These are phyloP conservation scores for Mastacembelus armatus DNA, from an alignment of 2,797 vertebrate genomes.

Conservation along the genomic window DNA sequence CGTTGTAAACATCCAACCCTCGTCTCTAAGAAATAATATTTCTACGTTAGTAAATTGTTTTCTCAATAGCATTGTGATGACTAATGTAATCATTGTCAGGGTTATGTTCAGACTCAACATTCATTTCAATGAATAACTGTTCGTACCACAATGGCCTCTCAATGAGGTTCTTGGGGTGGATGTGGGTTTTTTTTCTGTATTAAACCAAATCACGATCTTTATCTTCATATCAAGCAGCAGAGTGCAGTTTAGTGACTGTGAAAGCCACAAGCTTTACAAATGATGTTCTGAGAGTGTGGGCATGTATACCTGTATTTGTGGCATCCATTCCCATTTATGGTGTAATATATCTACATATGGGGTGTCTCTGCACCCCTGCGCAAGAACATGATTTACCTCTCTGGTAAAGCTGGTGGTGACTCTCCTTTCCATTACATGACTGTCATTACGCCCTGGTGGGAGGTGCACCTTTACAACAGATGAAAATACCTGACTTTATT, in stretches of 20 bases:
- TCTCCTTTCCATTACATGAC: constrained; percentile 30
- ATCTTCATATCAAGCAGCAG: too few species aligned
- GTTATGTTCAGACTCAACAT: too few species aligned
- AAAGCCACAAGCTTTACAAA: constrained; percentile 10
- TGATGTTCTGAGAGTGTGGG: neutral
- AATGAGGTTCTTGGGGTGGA: too few species aligned
- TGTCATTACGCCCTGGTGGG: constrained; percentile 34
- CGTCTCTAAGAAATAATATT: too few species aligned
- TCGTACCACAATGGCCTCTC: too few species aligned
- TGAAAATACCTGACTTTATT: constrained; percentile 42
- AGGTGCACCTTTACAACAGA: constrained; percentile 39
- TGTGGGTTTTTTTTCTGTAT: too few species aligned
- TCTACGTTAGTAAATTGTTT: too few species aligned
- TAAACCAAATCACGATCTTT: too few species aligned
- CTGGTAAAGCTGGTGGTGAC: constrained; percentile 12
- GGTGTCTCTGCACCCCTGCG: constrained; percentile 30
- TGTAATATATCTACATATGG: constrained; percentile 12
- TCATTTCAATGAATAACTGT: neutral
- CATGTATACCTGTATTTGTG: neutral
- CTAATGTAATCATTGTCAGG: too few species aligned
- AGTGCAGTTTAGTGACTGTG: neutral
- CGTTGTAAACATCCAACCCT: too few species aligned
- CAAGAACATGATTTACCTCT: constrained; percentile 35
- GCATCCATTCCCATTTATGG: constrained; percentile 9
- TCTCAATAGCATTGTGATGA: too few species aligned